These are phyloP conservation scores for Numenius phaeopus DNA, from an alignment of 2,797 vertebrate genomes.

Conservation along the genomic window DNA sequence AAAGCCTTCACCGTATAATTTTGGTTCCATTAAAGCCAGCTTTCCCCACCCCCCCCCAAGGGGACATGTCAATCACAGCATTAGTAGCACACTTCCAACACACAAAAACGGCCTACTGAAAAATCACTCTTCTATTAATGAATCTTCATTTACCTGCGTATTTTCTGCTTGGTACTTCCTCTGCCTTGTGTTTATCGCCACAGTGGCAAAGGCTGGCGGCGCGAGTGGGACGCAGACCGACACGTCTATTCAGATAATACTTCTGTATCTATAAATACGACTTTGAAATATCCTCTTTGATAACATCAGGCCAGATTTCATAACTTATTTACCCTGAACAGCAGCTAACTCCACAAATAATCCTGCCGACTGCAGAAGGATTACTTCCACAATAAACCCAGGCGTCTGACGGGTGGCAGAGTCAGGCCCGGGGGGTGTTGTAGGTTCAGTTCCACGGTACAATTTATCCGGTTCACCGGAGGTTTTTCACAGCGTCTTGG, in stretches of 20 bases:
- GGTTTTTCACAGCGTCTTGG: neutral
- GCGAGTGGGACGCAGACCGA: accelerated
- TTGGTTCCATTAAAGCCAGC: neutral
- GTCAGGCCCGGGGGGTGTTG: accelerated
- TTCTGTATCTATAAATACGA: neutral
- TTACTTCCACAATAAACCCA: neutral
- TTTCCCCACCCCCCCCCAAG: accelerated
- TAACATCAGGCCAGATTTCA: slow-evolving; percentile 35
- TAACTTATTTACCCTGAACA: slow-evolving; percentile 29
- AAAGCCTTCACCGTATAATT: neutral
- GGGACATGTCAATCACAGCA: neutral
- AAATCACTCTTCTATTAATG: neutral
- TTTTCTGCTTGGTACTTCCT: neutral
- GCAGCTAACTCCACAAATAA: slow-evolving; percentile 19
- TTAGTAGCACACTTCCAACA: neutral
- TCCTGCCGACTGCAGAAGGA: neutral
- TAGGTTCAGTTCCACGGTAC: accelerated
- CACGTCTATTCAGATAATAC: neutral
- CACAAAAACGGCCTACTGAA: neutral
- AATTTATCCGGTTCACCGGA: accelerated
- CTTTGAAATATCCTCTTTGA: slow-evolving; percentile 22
- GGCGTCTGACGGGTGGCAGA: accelerated
- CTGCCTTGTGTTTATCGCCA: neutral
- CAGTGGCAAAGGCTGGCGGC: accelerated
- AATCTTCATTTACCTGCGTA: neutral